Evolutionary conservation across 1,140 invertebrate genomes (phyloP).

Genomic region (Lepidostoma basale): DNA sequence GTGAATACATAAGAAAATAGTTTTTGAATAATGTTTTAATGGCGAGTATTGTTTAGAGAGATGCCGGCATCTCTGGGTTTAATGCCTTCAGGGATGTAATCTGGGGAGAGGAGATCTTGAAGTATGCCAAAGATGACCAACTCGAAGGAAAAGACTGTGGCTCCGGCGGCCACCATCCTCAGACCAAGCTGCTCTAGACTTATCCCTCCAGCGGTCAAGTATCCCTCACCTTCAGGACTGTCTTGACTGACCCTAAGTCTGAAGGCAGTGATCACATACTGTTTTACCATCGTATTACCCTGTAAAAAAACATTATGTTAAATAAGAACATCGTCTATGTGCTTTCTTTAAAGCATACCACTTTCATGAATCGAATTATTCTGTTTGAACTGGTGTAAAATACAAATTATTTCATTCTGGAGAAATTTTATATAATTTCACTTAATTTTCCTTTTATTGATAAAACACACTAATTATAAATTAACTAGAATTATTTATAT

Average conservation of each 20-base stretch:
- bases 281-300: conserved; percentile 5
- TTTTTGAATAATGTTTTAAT: too few species aligned
- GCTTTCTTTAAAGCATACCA: too few species aligned
- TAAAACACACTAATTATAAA: too few species aligned
- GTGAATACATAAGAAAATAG: too few species aligned
- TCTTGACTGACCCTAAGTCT: conserved; percentile 49
- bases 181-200: background rate
- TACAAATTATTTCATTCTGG: too few species aligned
- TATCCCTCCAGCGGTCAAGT: conserved; percentile 49
- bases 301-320: conserved; percentile 36
- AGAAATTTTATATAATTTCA: too few species aligned
- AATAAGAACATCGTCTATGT: too few species aligned
- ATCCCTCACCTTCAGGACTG: conserved; percentile 44
- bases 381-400: too few species aligned
- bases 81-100: conserved; percentile 10
- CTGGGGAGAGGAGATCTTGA: conserved; percentile 29
- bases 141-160: conserved; percentile 30
- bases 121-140: conserved; percentile 26
- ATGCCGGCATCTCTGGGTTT: background rate
- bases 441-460: too few species aligned
- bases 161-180: conserved; percentile 11
- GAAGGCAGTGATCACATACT: conserved; percentile 49
- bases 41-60: too few species aligned
- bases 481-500: too few species aligned
- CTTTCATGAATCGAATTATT: too few species aligned